A percentile compares a stretch with the other conserved stretches of the same genome.
phyloP scores from a whole-genome alignment of 2,888 invertebrate species.

The Drosophila hamatofila region DNA sequence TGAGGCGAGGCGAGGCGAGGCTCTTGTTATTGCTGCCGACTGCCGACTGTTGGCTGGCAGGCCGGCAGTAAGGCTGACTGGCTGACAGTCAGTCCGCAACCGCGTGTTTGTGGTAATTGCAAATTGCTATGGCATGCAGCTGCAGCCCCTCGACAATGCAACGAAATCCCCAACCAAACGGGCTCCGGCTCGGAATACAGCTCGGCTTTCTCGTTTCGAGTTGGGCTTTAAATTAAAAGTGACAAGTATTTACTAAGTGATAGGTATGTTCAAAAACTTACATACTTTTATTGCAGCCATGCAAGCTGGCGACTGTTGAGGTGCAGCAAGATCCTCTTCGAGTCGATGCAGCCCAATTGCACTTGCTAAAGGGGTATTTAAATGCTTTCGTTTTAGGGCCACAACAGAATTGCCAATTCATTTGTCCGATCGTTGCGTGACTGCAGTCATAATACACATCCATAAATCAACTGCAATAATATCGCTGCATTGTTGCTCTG shows the following conservation, averaged over 20 bases:
- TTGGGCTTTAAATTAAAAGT: constrained; percentile 78
- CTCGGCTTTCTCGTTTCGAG: constrained; percentile 13
- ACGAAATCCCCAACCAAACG: constrained; percentile 9
- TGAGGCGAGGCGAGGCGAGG: not conserved
- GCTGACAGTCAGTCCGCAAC: constrained; percentile 28
- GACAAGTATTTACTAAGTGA: constrained; percentile 80
- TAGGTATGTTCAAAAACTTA: constrained; percentile 6
- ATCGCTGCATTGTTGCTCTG: constrained; percentile 18
- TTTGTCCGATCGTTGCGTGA: constrained; percentile 40
- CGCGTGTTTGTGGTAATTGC: constrained; percentile 79
- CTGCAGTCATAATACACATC: constrained; percentile 20
- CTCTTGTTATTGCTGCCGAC: constrained; percentile 17
- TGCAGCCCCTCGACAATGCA: constrained; percentile 22
- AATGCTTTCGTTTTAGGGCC: constrained; percentile 5
- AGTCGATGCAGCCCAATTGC: not conserved
- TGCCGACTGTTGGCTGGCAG: not conserved
- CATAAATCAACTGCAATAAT: constrained; percentile 31
- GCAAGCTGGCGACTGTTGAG: too few relatives aligned
- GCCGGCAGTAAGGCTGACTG: not conserved
- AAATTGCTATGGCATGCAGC: constrained; percentile 77
- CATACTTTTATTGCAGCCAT: too few relatives aligned
- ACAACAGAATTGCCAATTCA: constrained; percentile 34
- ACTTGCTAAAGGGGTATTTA: not conserved
- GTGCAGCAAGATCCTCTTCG: too few relatives aligned
- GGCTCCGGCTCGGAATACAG: not conserved